A percentile compares a stretch with the other conserved stretches of the same genome.
phyloP scores from a whole-genome alignment of 53 echinoderm and acorn worm species.

The Temnopleurus reevesii region DNA sequence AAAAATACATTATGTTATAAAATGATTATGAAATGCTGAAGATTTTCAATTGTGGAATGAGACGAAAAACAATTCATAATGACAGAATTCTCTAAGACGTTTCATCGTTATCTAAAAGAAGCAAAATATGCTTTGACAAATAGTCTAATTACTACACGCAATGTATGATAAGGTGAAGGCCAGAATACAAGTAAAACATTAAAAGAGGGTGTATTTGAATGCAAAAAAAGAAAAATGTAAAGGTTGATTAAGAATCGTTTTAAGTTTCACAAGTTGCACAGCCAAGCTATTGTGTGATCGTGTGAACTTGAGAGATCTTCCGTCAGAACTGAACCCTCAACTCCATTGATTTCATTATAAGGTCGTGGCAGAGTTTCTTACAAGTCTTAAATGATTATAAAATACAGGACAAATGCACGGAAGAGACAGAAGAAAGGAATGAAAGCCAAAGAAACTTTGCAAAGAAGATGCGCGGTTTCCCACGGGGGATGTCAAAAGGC shows the following conservation, averaged over 20 bases:
- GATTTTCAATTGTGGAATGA: no score
- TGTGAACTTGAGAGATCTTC: constrained; percentile 28
- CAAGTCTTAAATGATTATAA: constrained; percentile 54
- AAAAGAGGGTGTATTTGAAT: not conserved
- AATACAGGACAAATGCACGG: constrained; percentile 10
- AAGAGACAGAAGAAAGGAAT: not conserved
- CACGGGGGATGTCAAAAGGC: constrained; percentile 2
- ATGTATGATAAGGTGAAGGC: not conserved
- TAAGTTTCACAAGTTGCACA: constrained; percentile 22
- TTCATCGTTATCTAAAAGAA: not conserved
- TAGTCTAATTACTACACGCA: not conserved
- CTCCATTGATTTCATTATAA: constrained; percentile 37
- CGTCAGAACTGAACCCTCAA: constrained; percentile 11
- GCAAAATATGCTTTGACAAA: not conserved
- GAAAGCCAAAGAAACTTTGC: constrained; percentile 28
- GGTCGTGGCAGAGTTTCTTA: constrained; percentile 8
- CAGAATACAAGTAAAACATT: not conserved
- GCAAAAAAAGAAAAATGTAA: not conserved
- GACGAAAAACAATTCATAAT: no score
- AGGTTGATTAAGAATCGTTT: constrained; percentile 37
- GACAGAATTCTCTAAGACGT: not conserved
- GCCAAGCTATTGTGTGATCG: not conserved
- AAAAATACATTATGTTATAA: no score
- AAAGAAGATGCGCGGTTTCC: constrained; percentile 17
- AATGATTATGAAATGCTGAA: no score